Evolutionary conservation across 2,888 invertebrate species (phyloP).

Genomic region (Tortricodes alternella): DNA sequence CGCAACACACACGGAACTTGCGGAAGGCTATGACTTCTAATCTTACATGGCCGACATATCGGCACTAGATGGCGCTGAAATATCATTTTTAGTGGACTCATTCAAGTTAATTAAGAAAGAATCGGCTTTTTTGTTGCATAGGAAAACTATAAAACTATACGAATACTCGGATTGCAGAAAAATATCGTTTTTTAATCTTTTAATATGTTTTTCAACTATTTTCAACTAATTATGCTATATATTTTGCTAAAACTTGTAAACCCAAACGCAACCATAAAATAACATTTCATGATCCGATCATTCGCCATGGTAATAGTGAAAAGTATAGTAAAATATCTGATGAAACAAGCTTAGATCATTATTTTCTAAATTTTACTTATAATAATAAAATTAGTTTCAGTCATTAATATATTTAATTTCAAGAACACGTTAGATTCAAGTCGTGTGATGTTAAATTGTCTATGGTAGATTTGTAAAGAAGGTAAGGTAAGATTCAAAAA

Average conservation of each 20-base stretch:
- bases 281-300: too few relatives aligned
- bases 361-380: not conserved
- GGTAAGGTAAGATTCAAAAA: not conserved
- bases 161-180: too few relatives aligned
- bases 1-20: conserved; percentile 81
- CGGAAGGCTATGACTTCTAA: conserved; percentile 81
- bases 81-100: conserved; percentile 46
- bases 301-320: not conserved
- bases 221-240: too few relatives aligned
- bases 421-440: not conserved
- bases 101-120: conserved; percentile 46
- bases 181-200: too few relatives aligned
- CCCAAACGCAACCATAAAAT: conserved; percentile 22
- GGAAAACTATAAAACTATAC: too few relatives aligned
- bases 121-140: not conserved
- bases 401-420: conserved; percentile 25
- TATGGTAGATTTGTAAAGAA: conserved; percentile 11
- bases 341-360: not conserved
- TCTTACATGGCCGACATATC: conserved; percentile 70
- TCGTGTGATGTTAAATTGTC: conserved; percentile 25
- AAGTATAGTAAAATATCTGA: not conserved
- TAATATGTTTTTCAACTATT: too few relatives aligned
- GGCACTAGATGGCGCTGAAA: conserved; percentile 70
- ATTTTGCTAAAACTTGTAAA: not conserved
- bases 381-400: conserved; percentile 10